These are phyloP conservation scores for Iselma pallidipennis DNA, from an alignment of 2,888 invertebrate genomes.

Conservation along the genomic window DNA sequence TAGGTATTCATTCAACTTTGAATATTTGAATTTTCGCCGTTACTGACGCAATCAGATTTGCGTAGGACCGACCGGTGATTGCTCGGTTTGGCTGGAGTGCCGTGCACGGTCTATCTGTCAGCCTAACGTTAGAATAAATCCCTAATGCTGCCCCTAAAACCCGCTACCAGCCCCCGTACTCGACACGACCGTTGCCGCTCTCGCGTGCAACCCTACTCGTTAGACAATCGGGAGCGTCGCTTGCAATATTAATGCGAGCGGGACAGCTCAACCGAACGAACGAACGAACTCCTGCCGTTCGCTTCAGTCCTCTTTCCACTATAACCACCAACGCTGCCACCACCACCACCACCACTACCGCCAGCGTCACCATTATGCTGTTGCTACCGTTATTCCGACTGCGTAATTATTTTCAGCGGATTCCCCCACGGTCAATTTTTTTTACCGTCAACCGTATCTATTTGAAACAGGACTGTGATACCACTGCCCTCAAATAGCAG, in stretches of 20 bases:
- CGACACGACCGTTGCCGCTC: slow-evolving; percentile 35
- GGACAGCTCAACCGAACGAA: slow-evolving; percentile 35
- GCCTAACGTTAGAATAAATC: slow-evolving; percentile 34
- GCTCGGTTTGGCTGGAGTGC: slow-evolving; percentile 33
- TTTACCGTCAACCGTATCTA: slow-evolving; percentile 15
- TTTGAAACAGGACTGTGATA: slow-evolving; percentile 3
- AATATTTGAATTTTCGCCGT: neutral
- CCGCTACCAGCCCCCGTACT: slow-evolving; percentile 26
- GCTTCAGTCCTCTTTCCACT: slow-evolving; percentile 9
- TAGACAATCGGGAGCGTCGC: slow-evolving; percentile 53
- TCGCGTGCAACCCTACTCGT: slow-evolving; percentile 47
- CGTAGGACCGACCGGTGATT: slow-evolving; percentile 34
- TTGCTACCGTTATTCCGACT: slow-evolving; percentile 19
- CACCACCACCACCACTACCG: neutral
- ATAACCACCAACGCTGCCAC: neutral
- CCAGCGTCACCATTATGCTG: slow-evolving; percentile 4
- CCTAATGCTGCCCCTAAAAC: neutral
- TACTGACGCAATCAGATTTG: slow-evolving; percentile 11
- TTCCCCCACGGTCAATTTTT: slow-evolving; percentile 33
- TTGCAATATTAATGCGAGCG: slow-evolving; percentile 52
- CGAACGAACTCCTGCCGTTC: slow-evolving; percentile 21
- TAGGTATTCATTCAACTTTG: slow-evolving; percentile 6
- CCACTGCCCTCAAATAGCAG: neutral
- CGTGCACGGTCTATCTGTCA: slow-evolving; percentile 42
- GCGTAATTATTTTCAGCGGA: slow-evolving; percentile 32